Percentiles rank a stretch among this genome's conserved stretches.
These are phyloP conservation scores for human (Homo sapiens) DNA, from an alignment of 2,113 vertebrate genomes.

Conservation along the genomic window DNA sequence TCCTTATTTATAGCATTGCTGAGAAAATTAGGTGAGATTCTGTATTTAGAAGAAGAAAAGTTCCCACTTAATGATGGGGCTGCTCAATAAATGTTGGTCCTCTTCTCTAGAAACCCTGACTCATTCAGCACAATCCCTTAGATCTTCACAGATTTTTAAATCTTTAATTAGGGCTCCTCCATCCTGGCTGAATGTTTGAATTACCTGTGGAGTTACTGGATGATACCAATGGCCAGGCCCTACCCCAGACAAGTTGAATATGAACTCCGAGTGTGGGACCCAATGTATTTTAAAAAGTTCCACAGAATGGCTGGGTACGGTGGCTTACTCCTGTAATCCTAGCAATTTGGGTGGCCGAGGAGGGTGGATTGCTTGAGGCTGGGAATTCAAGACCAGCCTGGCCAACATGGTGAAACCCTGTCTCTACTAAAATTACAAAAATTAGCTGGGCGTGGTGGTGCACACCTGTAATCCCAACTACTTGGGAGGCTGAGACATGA, in stretches of 20 bases:
- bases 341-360: no score
- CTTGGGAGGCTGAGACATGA: no score
- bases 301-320: fast-evolving
- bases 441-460: no score
- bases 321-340: no score
- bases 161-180: not conserved
- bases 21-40: not conserved
- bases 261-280: not conserved
- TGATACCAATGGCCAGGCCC: not conserved
- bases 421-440: no score
- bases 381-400: no score
- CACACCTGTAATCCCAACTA: no score
- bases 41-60: not conserved
- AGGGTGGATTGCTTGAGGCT: no score
- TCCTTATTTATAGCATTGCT: not conserved
- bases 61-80: not conserved
- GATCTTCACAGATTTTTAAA: not conserved
- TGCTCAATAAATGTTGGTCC: not conserved
- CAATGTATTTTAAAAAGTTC: not conserved
- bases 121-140: not conserved
- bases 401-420: no score
- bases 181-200: no score
- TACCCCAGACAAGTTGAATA: not conserved
- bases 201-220: not conserved
- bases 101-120: not conserved